phyloP scores from a whole-genome alignment of 2,888 invertebrate genomes.

The Stictocephala bisonia region DNA sequence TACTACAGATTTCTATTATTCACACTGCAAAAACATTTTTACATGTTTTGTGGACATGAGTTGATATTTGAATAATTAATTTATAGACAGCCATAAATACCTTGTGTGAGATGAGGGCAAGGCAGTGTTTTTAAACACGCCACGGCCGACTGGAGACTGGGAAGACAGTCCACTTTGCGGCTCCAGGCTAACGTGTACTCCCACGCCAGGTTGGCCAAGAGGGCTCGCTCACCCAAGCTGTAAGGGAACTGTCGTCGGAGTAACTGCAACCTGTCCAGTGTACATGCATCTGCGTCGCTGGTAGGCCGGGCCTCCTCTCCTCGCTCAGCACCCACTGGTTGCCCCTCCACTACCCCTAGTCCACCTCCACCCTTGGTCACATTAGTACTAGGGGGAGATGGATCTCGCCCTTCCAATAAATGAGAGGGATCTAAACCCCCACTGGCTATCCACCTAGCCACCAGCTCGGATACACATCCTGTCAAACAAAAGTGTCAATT shows the following conservation, averaged over 20 bases:
- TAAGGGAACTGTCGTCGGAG: conserved; percentile 83
- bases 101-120: conserved; percentile 73
- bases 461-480: conserved; percentile 89
- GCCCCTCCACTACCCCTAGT: conserved; percentile 62
- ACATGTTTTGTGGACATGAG: too few relatives aligned
- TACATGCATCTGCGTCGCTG: conserved; percentile 4
- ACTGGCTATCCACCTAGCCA: conserved; percentile 86
- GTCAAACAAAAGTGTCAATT: too few relatives aligned
- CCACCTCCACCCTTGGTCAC: conserved; percentile 30
- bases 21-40: too few relatives aligned
- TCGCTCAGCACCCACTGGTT: conserved; percentile 60
- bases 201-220: conserved; percentile 91
- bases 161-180: conserved; percentile 72
- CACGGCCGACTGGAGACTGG: conserved; percentile 77
- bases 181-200: conserved; percentile 91
- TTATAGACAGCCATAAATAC: conserved; percentile 63
- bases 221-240: conserved; percentile 81
- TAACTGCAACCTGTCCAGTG: neutral
- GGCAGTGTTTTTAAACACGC: conserved; percentile 75
- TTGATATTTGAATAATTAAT: too few relatives aligned
- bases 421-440: conserved; percentile 76
- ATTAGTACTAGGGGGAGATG: conserved; percentile 61
- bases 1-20: too few relatives aligned
- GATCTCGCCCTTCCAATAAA: conserved; percentile 62
- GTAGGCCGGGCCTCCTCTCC: conserved; percentile 57